Base-by-base conservation (phyloP, 2,113 vertebrate genomes). In the Cyanoramphus novaezelandiae region DNA sequence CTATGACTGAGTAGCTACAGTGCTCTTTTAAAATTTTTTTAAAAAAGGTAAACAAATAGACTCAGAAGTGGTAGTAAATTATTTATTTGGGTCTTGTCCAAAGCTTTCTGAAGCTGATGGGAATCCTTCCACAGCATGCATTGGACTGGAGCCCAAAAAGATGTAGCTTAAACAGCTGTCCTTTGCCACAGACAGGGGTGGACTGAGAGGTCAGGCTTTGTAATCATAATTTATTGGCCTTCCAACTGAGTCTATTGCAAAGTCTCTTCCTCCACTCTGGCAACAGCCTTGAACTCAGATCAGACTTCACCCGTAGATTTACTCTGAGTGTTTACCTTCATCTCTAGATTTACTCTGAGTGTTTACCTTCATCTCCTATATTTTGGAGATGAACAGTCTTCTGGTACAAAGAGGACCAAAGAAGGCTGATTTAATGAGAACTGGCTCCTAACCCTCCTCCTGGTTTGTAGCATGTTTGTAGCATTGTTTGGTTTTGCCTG, bases 121-220 rank as follows among this genome's bases (percentile, higher is more conserved):
- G 82, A 93, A 70, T 79, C 81, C 57, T 95, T 77, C 67, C 49
- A 72, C 67, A 89, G 74, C 63, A 77, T 67, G 67, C 55, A 49
- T 44, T 96, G 95, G 90, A 83, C 8, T 86, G 10, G 41, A 93
- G 86, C 92, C 95, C 76, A 65, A 90, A 94, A 88, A 78, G 69
- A 62, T 78, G 83, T 60, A 93, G 52, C 41, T 92, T 95, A 83
- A 65, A 84, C 65, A 76, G 77, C 15, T 95, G 88, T 57, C 60
- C 62, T 91, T 81, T 84, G 62, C 57, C 62, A 78, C 52, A 88
- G 21, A 7, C 13, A 64, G n/a, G 64, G 28, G 69, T 81, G 21
- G 43, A 68, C 53, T 88, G 47, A 41, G 47, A 91, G 82, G 55
- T 93, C 74, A 86, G 37, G 53, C 13, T 39, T 88, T 86, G 47